These are phyloP conservation scores for Litoditis marina DNA, from an alignment of 2,888 invertebrate species.

Conservation along the genomic window DNA sequence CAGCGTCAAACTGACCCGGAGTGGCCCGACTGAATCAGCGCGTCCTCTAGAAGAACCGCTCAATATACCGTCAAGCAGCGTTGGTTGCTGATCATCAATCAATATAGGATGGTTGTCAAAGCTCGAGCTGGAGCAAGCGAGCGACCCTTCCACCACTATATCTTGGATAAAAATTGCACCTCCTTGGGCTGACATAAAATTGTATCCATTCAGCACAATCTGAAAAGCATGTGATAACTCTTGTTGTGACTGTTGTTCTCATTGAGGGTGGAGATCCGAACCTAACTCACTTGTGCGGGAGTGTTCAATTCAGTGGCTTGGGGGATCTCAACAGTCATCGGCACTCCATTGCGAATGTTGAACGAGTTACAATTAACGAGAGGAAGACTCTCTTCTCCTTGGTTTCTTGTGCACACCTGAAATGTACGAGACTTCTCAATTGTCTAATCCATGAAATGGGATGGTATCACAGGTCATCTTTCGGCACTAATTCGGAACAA, in stretches of 20 bases:
- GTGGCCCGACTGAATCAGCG: too few species aligned
- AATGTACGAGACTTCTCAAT: too few species aligned
- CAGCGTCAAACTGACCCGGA: too few species aligned
- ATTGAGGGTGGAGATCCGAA: neutral
- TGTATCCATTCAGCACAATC: slow-evolving; percentile 47
- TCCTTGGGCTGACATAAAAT: slow-evolving; percentile 44
- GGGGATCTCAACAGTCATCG: slow-evolving; percentile 38
- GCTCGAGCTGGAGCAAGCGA: slow-evolving; percentile 22
- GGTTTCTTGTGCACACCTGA: slow-evolving; percentile 43
- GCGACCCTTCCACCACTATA: slow-evolving; percentile 42
- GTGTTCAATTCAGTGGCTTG: slow-evolving; percentile 32
- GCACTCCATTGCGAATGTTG: slow-evolving; percentile 47
- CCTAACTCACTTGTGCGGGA: slow-evolving; percentile 33
- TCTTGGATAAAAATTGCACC: slow-evolving; percentile 51
- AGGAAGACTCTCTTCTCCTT: slow-evolving; percentile 40
- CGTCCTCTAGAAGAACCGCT: too few species aligned
- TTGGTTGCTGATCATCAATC: too few species aligned
- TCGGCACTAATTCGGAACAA: too few species aligned
- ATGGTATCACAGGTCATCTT: too few species aligned
- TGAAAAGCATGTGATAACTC: slow-evolving; percentile 7
- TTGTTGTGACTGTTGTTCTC: neutral
- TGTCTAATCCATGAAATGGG: too few species aligned
- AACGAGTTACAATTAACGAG: slow-evolving; percentile 46
- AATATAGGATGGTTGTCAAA: slow-evolving; percentile 31
- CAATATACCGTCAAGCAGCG: too few species aligned